Evolutionary conservation across 2,113 vertebrate species (phyloP), one percentile per base, ranked within the genome.

Genomic region (Nothobranchius furzeri): DNA sequence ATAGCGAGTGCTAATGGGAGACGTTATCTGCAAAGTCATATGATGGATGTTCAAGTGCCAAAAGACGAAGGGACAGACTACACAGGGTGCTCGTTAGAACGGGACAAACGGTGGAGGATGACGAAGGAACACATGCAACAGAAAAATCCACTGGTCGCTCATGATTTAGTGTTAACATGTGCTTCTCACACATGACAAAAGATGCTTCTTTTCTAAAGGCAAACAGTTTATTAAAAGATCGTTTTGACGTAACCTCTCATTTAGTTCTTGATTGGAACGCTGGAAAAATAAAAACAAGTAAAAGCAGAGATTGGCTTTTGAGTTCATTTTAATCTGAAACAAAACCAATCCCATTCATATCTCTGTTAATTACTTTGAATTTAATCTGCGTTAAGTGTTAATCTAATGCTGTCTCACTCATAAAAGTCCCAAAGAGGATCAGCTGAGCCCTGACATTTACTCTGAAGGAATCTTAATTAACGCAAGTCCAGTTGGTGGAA

Each of bases 101-200:
- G 60, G 51, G 64, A 84, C 61, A 63, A 45, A 80, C 59, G 72
- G 55, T 58, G 68, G 42, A 68, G 59, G 52, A 70, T 70, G 76
- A 67, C 30, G 40, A 79, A n/a, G 46, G 53, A 72, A 71, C 65
- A 70, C 84, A 86, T 90, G 88, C 85, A 84, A 73, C 70, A 76
- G 36, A 70, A 59, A 46, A 64, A 36, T 59, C 43, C 46, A 25
- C 45, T 42, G 30, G 42, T 55, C 64, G 66, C 8, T 75, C 25
- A 60, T 66, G 81, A 35, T 45, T 61, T 40, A 49, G 79, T 68
- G 70, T 66, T 67, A 57, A 58, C 50, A 10, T 45, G 20, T 60
- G 58, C 43, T 15, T 25, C 13, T 60, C 12, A 50, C 25, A 42
- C 20, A 10, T 56, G 37, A 58, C 10, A 60, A 17, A 55, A 10